Conservation (phyloP, 2,113 vertebrate genomes). For the Accipiter cooperii region DNA sequence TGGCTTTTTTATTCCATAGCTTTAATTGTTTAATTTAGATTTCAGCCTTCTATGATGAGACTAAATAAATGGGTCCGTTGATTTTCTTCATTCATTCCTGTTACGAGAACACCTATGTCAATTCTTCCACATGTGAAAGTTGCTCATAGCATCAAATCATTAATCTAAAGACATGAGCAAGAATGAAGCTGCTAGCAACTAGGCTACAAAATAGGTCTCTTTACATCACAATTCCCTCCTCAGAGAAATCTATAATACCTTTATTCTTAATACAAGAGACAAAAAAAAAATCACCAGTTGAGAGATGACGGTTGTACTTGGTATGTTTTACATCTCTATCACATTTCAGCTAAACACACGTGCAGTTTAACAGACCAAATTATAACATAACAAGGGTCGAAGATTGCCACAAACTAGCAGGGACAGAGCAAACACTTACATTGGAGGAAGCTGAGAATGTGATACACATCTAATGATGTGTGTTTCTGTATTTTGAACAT, state of each 20-base stretch:
- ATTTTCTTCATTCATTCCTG: not conserved
- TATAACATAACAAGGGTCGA: not conserved
- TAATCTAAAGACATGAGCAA: not conserved
- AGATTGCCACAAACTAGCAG: not conserved
- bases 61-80: not conserved
- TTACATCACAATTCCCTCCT: not conserved
- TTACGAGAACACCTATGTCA: not conserved
- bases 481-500: fast-evolving
- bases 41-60: not conserved
- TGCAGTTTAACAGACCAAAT: not conserved
- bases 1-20: not conserved
- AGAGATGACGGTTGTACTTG: not conserved
- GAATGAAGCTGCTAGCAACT: not conserved
- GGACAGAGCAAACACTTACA: not conserved
- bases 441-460: not conserved
- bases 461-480: not conserved
- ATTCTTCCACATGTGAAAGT: not conserved
- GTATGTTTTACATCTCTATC: not conserved
- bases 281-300: not conserved
- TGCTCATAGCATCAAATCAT: not conserved
- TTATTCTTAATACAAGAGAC: not conserved
- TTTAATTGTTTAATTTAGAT: not conserved
- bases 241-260: not conserved
- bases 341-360: not conserved
- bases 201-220: not conserved